These are phyloP conservation scores for Brachionus rotundiformis DNA, from an alignment of 1,140 invertebrate genomes.

Conservation along the genomic window DNA sequence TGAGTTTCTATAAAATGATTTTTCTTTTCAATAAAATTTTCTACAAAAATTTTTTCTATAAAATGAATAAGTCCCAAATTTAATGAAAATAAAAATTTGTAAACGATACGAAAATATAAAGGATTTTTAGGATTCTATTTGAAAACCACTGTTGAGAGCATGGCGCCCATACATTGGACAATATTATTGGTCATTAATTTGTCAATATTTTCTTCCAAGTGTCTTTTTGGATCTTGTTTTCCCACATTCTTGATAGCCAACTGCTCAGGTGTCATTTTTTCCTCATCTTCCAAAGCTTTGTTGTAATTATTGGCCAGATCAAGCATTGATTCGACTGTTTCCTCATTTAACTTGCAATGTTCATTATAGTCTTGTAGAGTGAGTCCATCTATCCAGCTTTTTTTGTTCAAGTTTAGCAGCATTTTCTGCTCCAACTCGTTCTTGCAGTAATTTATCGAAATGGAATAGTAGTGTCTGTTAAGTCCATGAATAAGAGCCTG, in stretches of 20 bases:
- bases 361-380: conserved; percentile 89
- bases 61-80: no score
- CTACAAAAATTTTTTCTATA: no score
- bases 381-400: conserved; percentile 98
- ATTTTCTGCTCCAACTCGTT: conserved; percentile 97
- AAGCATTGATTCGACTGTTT: conserved; percentile 90
- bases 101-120: no score
- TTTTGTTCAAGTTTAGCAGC: conserved; percentile 99
- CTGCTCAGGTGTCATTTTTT: conserved; percentile 99
- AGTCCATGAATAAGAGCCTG: no score
- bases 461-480: no score
- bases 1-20: no score
- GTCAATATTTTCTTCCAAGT: conserved; percentile 97
- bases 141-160: no score
- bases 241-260: conserved; percentile 99
- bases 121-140: no score
- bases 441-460: no score
- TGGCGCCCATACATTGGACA: no score
- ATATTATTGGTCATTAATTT: conserved; percentile 91
- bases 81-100: no score
- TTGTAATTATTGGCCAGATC: conserved; percentile 97
- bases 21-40: no score
- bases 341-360: conserved; percentile 82
- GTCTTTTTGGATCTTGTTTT: conserved; percentile 98
- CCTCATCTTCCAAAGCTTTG: conserved; percentile 96